These are phyloP conservation scores for Harpegnathos saltator DNA, from an alignment of 1,140 invertebrate species.

Conservation along the genomic window DNA sequence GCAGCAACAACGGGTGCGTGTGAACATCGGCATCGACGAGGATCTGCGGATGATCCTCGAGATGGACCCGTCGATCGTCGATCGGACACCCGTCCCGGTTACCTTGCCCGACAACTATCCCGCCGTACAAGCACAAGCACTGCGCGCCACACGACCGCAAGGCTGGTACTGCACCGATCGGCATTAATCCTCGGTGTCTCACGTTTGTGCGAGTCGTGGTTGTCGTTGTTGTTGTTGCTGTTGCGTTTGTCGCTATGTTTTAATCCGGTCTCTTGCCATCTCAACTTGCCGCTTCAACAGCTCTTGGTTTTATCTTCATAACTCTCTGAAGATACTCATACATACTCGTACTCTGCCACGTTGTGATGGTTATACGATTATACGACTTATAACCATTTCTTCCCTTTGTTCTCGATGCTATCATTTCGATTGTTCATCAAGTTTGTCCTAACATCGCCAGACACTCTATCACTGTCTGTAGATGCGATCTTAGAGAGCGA, in stretches of 20 bases:
- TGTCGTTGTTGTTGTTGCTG: too few relatives aligned
- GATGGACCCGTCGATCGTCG: constrained; percentile 88
- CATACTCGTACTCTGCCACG: not conserved
- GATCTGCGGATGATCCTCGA: constrained; percentile 88
- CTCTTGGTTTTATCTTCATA: not conserved
- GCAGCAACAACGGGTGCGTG: constrained; percentile 80
- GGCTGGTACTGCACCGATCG: constrained; percentile 79
- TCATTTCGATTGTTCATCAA: not conserved
- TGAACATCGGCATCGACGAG: constrained; percentile 87
- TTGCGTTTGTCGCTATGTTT: too few relatives aligned
- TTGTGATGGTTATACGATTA: constrained; percentile 32
- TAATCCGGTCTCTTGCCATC: too few relatives aligned
- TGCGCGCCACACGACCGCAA: constrained; percentile 78
- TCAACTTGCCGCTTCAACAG: too few relatives aligned
- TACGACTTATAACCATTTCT: constrained; percentile 34
- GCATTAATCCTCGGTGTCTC: constrained; percentile 51
- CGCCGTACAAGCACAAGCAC: constrained; percentile 73
- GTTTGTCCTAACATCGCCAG: not conserved
- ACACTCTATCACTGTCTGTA: not conserved
- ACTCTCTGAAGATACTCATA: not conserved
- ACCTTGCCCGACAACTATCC: constrained; percentile 73
- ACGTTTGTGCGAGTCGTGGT: constrained; percentile 35
- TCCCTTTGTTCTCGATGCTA: not conserved
- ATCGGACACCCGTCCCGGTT: constrained; percentile 77
- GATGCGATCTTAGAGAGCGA: not conserved